These are phyloP conservation scores for Papilio protenor DNA, from an alignment of 2,888 invertebrate genomes.

Conservation along the genomic window DNA sequence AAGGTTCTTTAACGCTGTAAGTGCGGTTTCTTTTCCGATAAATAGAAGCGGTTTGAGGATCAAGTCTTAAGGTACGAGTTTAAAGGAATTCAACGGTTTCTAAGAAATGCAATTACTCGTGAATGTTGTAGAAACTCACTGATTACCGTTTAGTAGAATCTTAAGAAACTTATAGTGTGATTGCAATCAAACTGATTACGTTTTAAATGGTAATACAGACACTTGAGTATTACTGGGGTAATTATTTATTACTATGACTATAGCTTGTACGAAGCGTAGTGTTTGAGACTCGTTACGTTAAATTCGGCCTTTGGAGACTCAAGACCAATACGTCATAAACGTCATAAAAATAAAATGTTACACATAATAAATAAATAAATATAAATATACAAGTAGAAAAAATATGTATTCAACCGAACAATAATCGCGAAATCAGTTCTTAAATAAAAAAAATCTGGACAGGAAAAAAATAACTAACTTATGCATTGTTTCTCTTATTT, in stretches of 20 bases:
- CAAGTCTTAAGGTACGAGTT: constrained; percentile 16
- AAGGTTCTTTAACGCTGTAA: constrained; percentile 23
- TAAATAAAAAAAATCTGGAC: too few relatives aligned
- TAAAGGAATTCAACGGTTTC: constrained; percentile 28
- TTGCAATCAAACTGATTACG: background rate
- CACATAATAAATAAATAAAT: too few relatives aligned
- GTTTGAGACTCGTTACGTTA: too few relatives aligned
- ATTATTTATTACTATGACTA: background rate
- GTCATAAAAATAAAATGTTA: too few relatives aligned
- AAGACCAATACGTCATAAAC: too few relatives aligned
- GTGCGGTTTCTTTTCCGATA: constrained; percentile 28
- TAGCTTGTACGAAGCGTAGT: too few relatives aligned
- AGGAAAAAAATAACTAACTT: too few relatives aligned
- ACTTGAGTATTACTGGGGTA: background rate
- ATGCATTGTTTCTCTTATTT: background rate
- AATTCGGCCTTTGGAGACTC: too few relatives aligned
- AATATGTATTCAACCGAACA: too few relatives aligned
- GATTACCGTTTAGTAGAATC: constrained; percentile 11
- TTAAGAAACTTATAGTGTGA: constrained; percentile 1
- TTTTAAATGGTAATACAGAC: background rate
- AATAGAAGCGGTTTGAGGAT: constrained; percentile 21
- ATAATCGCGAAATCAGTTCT: too few relatives aligned
- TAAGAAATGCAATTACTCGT: constrained; percentile 40
- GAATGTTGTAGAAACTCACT: constrained; percentile 31
- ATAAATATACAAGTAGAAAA: too few relatives aligned